Conservation (phyloP, 1,140 invertebrate species). For the Cyclargus thomasi region DNA sequence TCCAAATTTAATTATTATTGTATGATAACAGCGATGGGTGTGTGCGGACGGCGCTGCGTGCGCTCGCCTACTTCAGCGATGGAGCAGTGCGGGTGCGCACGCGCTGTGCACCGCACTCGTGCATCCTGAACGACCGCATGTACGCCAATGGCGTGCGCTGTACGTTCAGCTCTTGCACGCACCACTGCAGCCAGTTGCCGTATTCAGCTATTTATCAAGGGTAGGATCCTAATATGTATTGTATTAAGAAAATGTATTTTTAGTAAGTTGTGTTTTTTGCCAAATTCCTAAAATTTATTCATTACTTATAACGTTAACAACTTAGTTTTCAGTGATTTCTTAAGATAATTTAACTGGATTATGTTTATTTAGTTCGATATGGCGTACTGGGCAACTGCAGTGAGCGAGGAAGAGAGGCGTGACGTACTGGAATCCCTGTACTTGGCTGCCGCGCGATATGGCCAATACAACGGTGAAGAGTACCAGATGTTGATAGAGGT, state of each 20-base stretch:
- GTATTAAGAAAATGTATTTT: too few relatives aligned
- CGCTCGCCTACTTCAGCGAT: constrained; percentile 28
- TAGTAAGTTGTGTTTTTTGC: too few relatives aligned
- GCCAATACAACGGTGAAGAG: constrained; percentile 24
- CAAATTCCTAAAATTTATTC: too few relatives aligned
- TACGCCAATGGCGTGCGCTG: constrained; percentile 26
- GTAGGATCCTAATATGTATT: too few relatives aligned
- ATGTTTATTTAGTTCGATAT: constrained; percentile 47
- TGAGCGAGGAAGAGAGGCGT: constrained; percentile 25
- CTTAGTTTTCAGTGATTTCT: too few relatives aligned
- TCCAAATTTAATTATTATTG: too few relatives aligned
- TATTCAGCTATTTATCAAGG: constrained; percentile 51
- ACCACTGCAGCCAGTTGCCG: constrained; percentile 31
- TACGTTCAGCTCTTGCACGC: constrained; percentile 35
- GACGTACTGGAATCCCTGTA: constrained; percentile 36
- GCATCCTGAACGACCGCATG: constrained; percentile 26
- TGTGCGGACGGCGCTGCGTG: constrained; percentile 23
- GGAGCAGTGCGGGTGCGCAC: constrained; percentile 29
- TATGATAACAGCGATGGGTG: constrained; percentile 38
- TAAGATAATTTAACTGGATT: not conserved
- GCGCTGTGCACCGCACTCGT: constrained; percentile 39
- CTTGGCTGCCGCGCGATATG: constrained; percentile 33
- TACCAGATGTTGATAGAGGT: constrained; percentile 43
- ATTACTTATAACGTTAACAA: not conserved
- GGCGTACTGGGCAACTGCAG: constrained; percentile 32